These are phyloP conservation scores for Cheumatopsyche charites DNA, from an alignment of 1,140 invertebrate genomes.

Conservation along the genomic window DNA sequence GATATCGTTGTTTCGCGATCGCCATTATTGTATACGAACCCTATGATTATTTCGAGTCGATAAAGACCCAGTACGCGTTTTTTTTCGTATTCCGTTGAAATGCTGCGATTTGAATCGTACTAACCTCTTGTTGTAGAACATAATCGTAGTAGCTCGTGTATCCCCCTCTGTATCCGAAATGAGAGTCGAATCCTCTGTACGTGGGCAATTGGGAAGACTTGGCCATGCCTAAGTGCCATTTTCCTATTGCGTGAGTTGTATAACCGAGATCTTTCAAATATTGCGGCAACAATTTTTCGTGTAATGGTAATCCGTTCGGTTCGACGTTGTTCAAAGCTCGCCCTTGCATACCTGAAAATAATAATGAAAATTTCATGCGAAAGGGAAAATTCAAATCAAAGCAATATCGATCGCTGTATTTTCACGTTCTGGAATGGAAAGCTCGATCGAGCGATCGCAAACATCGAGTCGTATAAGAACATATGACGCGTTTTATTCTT, in stretches of 20 bases:
- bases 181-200: conserved; percentile 80
- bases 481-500: neutral
- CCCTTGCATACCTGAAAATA: conserved; percentile 75
- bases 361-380: too few species aligned
- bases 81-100: neutral
- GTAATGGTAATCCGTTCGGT: conserved; percentile 74
- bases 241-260: conserved; percentile 81
- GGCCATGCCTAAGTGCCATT: conserved; percentile 86
- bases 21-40: neutral
- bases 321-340: conserved; percentile 74
- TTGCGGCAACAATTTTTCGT: conserved; percentile 74
- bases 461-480: neutral
- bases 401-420: conserved; percentile 1
- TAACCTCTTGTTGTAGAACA: conserved; percentile 15
- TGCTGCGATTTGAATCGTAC: neutral
- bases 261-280: conserved; percentile 80
- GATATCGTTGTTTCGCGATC: conserved; percentile 1
- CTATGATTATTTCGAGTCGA: conserved; percentile 3
- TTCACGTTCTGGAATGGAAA: too few species aligned
- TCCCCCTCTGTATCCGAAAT: conserved; percentile 84
- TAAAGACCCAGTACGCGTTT: neutral
- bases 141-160: conserved; percentile 77
- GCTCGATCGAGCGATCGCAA: too few species aligned
- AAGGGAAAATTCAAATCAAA: too few species aligned
- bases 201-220: conserved; percentile 74